phyloP scores from a whole-genome alignment of 1,140 invertebrate species.

The Drosophila ambigua region DNA sequence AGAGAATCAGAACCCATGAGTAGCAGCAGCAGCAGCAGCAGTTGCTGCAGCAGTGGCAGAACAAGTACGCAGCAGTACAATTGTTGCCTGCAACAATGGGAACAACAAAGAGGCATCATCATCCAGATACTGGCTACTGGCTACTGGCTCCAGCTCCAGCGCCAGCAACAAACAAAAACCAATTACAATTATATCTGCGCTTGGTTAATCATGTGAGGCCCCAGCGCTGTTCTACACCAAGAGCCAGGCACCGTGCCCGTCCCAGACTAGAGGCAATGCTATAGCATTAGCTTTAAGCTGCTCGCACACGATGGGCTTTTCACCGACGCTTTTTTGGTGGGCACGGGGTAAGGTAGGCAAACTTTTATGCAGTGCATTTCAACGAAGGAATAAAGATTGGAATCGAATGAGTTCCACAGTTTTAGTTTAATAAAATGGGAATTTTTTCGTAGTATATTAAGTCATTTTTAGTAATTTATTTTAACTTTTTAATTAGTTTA shows the following conservation, averaged over 20 bases:
- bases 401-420: too few species aligned
- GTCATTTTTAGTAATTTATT: too few species aligned
- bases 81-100: conserved; percentile 1
- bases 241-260: conserved; percentile 14
- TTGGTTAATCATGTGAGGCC: conserved; percentile 73
- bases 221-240: background rate
- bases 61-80: conserved; percentile 2
- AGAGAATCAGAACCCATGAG: conserved; percentile 9
- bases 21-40: background rate
- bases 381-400: too few species aligned
- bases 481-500: too few species aligned
- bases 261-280: background rate
- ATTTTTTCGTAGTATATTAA: too few species aligned
- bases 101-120: conserved; percentile 6
- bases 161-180: conserved; percentile 57
- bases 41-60: conserved; percentile 31
- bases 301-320: too few species aligned
- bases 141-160: conserved; percentile 31
- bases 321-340: too few species aligned
- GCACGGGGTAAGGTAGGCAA: too few species aligned
- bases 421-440: too few species aligned
- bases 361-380: too few species aligned
- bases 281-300: too few species aligned
- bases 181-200: conserved; percentile 76
- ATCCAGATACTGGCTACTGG: background rate